Conservation (phyloP, 2,888 invertebrate species). For the Theretra japonica region DNA sequence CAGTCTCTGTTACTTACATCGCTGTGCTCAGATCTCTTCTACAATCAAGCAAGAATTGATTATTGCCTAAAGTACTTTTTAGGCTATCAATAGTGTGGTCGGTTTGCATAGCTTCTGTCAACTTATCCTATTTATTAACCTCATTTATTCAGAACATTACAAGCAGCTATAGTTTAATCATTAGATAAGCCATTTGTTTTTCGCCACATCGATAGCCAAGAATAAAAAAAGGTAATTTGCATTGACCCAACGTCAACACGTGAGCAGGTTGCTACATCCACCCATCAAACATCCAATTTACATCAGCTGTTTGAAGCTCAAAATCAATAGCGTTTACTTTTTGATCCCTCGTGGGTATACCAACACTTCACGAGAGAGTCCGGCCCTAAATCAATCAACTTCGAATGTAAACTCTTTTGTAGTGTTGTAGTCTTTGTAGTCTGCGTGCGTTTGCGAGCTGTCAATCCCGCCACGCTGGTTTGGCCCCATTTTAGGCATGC, state of each 20-base stretch:
- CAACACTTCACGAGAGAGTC: not conserved
- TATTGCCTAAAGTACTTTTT: too few relatives aligned
- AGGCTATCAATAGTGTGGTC: too few relatives aligned
- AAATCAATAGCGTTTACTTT: not conserved
- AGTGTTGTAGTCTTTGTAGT: slow-evolving; percentile 7
- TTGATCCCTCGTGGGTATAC: not conserved
- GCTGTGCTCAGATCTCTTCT: too few relatives aligned
- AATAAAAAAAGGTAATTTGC: too few relatives aligned
- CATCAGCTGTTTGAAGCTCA: not conserved
- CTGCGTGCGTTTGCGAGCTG: slow-evolving; percentile 25
- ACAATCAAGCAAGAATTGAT: too few relatives aligned
- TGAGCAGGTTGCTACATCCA: not conserved
- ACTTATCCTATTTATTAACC: too few relatives aligned
- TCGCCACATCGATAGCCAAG: too few relatives aligned
- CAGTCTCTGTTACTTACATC: too few relatives aligned
- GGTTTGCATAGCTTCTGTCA: too few relatives aligned
- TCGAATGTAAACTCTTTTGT: slow-evolving; percentile 1
- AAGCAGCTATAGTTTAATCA: too few relatives aligned
- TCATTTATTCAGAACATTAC: too few relatives aligned
- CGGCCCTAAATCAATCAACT: slow-evolving; percentile 15
- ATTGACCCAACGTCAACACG: not conserved
- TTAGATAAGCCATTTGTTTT: too few relatives aligned
- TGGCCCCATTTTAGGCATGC: slow-evolving; percentile 40
- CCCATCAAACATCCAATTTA: not conserved
- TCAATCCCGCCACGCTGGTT: slow-evolving; percentile 18